Percentiles rank a stretch among this genome's conserved stretches.
Conservation (phyloP, 2,797 vertebrate species). For the Sandelia bainsii region DNA sequence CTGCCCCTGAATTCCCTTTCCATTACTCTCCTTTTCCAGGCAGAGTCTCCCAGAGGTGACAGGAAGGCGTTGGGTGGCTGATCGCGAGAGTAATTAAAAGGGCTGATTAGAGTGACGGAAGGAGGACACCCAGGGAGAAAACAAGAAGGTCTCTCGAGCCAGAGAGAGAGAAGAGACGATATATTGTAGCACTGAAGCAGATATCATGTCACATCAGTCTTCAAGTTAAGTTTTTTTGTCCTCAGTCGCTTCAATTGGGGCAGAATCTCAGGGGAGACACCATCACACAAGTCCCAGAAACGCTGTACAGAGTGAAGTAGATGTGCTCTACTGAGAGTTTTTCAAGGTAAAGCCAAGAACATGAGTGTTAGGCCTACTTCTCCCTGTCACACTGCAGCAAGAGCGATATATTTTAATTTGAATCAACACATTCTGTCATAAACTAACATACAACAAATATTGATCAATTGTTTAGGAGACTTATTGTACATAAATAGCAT, state of each 20-base stretch:
- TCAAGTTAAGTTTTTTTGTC: slow-evolving; percentile 44
- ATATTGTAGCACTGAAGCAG: slow-evolving; percentile 2
- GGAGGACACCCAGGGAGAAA: slow-evolving; percentile 66
- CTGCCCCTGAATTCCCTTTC: slow-evolving; percentile 44
- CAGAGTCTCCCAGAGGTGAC: slow-evolving; percentile 71
- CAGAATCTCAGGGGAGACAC: slow-evolving; percentile 45
- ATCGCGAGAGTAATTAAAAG: slow-evolving; percentile 80
- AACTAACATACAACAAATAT: background rate
- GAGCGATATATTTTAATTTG: background rate
- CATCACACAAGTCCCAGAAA: slow-evolving; percentile 51
- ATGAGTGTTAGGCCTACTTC: slow-evolving; percentile 7
- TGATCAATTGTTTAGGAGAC: background rate
- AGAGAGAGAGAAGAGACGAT: slow-evolving; percentile 17
- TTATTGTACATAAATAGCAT: background rate
- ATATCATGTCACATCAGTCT: slow-evolving; percentile 54
- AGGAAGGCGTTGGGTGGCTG: slow-evolving; percentile 58
- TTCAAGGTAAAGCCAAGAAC: slow-evolving; percentile 42
- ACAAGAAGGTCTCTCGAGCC: slow-evolving; percentile 43
- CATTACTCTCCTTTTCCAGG: slow-evolving; percentile 42
- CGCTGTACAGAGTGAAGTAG: slow-evolving; percentile 9
- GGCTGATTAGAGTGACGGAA: slow-evolving; percentile 82
- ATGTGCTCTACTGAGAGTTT: slow-evolving; percentile 33
- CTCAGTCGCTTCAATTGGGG: slow-evolving; percentile 49
- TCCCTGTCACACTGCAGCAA: slow-evolving; percentile 4
- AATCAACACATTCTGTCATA: background rate